A percentile compares a stretch with the other conserved stretches of the same genome.
Conservation (phyloP, 2,797 vertebrate species). For the Pelochelys cantorii region DNA sequence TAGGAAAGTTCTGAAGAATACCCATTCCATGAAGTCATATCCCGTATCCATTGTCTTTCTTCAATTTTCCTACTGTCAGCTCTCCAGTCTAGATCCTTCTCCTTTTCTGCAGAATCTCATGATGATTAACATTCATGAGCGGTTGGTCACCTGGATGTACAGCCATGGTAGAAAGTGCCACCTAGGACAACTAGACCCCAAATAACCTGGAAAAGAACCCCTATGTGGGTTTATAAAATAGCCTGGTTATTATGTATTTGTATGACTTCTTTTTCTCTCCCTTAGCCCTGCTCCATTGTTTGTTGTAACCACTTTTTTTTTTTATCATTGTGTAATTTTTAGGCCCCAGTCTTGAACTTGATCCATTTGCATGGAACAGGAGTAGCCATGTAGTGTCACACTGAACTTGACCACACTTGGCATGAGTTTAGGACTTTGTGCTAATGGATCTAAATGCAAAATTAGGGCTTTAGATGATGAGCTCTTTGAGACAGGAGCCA, state of each 20-base stretch:
- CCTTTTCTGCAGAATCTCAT: too few species aligned
- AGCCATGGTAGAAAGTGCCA: too few species aligned
- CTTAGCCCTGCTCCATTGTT: neutral
- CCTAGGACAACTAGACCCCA: too few species aligned
- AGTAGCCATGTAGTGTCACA: neutral
- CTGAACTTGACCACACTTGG: neutral
- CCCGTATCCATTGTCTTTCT: too few species aligned
- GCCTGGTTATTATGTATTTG: neutral
- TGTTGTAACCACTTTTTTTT: neutral
- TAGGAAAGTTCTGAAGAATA: too few species aligned
- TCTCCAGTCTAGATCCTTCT: too few species aligned
- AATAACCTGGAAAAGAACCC: too few species aligned
- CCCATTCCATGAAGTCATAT: too few species aligned
- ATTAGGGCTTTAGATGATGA: neutral
- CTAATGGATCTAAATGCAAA: neutral
- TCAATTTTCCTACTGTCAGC: too few species aligned
- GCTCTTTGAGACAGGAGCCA: neutral
- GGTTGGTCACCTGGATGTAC: too few species aligned
- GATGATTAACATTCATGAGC: too few species aligned
- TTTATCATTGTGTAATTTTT: neutral
- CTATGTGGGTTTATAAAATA: neutral
- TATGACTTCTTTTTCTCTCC: neutral
- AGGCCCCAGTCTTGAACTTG: neutral
- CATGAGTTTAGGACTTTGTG: neutral
- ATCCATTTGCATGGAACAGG: neutral